Evolutionary conservation across 2,888 invertebrate species (phyloP), one percentile per base, ranked within the genome.

Genomic region (Trichacis sp.): DNA sequence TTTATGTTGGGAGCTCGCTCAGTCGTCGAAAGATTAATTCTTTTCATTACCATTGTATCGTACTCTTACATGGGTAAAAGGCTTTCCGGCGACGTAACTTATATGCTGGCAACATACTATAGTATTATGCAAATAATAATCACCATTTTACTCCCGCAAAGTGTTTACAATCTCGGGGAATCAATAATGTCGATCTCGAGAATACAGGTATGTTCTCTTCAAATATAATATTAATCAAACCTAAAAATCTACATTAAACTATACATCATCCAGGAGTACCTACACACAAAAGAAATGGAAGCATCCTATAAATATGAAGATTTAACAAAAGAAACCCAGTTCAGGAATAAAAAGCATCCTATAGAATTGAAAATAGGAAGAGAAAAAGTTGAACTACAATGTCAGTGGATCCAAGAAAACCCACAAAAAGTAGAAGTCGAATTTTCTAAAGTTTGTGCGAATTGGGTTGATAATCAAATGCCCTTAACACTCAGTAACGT

Each of bases 101-200:
- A 89, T 73, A 86, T 90, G 8, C 81, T 90, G 12, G 86, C 89
- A 3, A 86, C 89, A 0, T 88, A 90, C 69, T 90, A 88, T 82
- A 89, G 90, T 70, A 87, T 89, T 11, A 81, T 92, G n/a, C 87
- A 91, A 42, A 85, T 89, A 58, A 86, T 87, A 0, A 87, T 89
- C 81, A 88, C 87, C 0, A 86, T 89, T 11, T 89, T 87, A 75
- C 88, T 91, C 73, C 90, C 92, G 0, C 87, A 88, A 75, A 90
- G 75, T 6, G 51, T 83, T 0, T 75, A 80, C 5, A 40, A 72
- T 8, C 8, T 58, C n/a, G 88, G 89, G 0, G 91, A 92, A 79
- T 84, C 87, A 0, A 73, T 85, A 0, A 88, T 92, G 14, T 88
- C 91, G 0, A 82, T 89, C 1, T 80, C 79, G 18, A 77, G 90